Base-by-base conservation (phyloP, 2,113 vertebrate genomes). In the Micronycteris hirsuta region DNA sequence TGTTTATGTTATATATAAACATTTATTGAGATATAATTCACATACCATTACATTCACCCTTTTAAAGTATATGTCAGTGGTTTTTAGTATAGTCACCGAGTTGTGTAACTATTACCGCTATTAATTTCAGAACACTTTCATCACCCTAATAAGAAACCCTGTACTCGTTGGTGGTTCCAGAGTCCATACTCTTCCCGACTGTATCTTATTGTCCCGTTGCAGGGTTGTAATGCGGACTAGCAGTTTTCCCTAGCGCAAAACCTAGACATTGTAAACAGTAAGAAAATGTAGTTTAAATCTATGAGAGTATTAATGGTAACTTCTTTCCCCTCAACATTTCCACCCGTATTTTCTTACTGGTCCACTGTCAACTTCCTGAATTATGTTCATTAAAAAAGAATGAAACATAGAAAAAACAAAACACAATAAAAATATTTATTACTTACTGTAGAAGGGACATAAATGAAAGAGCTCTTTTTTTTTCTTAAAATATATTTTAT, bases 301-400 rank as follows among this genome's bases (percentile, higher is more conserved):
- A 17, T 54, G 52, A 65, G 33, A 61, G 36, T 77, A 33, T 81
- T 36, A 54, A 36, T 47, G 11, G 4, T 26, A 31, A 73, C 63
- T 70, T 5, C 80, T 93, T 80, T 86, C 17, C 22, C 45, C 38
- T 93, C 26, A 45, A 58, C 22, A 54, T 93, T 85, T 96, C 63
- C 13, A 89, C 63, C n/a, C 36, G 71, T 7, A 45, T 86, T 86
- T 92, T 92, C 80, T 65, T 68, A 54, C 14, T 82, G 17, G 7
- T 61, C 76, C 41, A 52, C 31, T 49, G 38, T 94, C 89, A 68
- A 26, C 47, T 95, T 95, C 45, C 54, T 94, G 43, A 93, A 77
- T 85, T 81, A 78, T 77, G 7, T 61, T 91, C 17, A 71, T 71
- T 95, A 28, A 41, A 67, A 83, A 88, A 96, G 31, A 91, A 92